A percentile compares a stretch with the other conserved stretches of the same genome.
These are phyloP conservation scores for Apostichopus leukothele DNA, from an alignment of 53 echinoderm and acorn worm genomes.

Conservation along the genomic window DNA sequence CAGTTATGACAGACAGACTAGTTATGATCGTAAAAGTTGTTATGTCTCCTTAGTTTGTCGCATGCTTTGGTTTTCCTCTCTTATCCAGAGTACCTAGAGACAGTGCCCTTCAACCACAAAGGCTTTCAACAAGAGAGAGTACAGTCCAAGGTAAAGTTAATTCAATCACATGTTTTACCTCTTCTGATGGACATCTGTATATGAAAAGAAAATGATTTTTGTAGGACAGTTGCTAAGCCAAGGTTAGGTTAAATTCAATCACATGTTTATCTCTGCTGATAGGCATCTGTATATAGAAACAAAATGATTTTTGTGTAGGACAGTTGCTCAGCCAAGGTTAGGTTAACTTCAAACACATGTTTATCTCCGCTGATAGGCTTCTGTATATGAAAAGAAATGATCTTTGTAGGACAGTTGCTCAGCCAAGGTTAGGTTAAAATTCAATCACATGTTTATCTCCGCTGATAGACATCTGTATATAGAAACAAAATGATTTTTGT, in stretches of 20 bases:
- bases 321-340: no score
- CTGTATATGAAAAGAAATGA: not conserved
- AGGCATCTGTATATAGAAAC: not conserved
- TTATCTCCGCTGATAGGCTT: not conserved
- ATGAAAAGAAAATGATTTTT: not conserved
- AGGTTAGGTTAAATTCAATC: constrained; percentile 51
- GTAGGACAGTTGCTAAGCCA: no score
- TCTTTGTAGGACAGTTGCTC: no score
- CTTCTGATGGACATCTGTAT: not conserved
- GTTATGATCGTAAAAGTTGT: no score
- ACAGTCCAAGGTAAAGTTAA: constrained; percentile 66
- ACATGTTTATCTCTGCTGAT: not conserved
- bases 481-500: no score
- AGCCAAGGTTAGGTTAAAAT: constrained; percentile 45
- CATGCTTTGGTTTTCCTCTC: not conserved
- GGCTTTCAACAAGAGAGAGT: constrained; percentile 80
- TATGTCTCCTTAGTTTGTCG: no score
- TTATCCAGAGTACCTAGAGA: constrained; percentile 66
- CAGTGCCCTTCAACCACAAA: constrained; percentile 68
- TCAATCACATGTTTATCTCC: not conserved
- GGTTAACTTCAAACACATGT: constrained; percentile 43
- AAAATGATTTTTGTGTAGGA: no score
- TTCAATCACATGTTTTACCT: not conserved
- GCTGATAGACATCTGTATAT: not conserved
- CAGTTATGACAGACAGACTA: no score